Conservation (phyloP, 2,113 vertebrate genomes). For the Centropus bengalensis region DNA sequence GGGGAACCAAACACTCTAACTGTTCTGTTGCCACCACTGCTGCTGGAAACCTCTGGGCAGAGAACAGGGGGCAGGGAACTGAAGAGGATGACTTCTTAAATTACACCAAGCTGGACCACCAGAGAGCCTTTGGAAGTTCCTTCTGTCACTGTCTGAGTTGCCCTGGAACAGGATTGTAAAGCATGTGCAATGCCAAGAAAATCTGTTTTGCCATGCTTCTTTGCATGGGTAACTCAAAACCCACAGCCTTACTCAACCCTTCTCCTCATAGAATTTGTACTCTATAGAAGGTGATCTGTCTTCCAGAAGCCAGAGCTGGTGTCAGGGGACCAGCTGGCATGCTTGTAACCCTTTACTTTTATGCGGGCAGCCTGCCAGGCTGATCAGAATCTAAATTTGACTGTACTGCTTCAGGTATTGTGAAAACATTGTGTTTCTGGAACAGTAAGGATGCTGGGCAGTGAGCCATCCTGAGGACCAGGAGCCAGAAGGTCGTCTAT, state of each 20-base stretch:
- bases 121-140: constrained; percentile 26
- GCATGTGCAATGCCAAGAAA: constrained; percentile 7
- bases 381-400: constrained; percentile 44
- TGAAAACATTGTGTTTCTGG: constrained; percentile 50
- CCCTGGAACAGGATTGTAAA: constrained; percentile 32
- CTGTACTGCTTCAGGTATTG: constrained; percentile 33
- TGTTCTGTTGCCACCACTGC: constrained; percentile 24
- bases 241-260: background rate
- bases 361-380: background rate
- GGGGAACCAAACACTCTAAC: constrained; percentile 60
- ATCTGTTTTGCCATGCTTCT: constrained; percentile 34
- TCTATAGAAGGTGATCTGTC: constrained; percentile 14
- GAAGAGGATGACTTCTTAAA: constrained; percentile 21
- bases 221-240: constrained; percentile 46
- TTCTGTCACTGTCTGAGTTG: constrained; percentile 20
- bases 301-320: constrained; percentile 27
- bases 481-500: constrained; percentile 47
- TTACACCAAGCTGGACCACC: constrained; percentile 52
- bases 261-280: background rate
- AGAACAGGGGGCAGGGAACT: background rate
- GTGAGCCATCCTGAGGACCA: background rate
- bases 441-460: constrained; percentile 41
- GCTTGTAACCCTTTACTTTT: background rate
- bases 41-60: constrained; percentile 33
- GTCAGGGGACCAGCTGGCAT: background rate